Evolutionary conservation across 64 coral and sea anemone genomes (phyloP).

Genomic region (Porites lutea): DNA sequence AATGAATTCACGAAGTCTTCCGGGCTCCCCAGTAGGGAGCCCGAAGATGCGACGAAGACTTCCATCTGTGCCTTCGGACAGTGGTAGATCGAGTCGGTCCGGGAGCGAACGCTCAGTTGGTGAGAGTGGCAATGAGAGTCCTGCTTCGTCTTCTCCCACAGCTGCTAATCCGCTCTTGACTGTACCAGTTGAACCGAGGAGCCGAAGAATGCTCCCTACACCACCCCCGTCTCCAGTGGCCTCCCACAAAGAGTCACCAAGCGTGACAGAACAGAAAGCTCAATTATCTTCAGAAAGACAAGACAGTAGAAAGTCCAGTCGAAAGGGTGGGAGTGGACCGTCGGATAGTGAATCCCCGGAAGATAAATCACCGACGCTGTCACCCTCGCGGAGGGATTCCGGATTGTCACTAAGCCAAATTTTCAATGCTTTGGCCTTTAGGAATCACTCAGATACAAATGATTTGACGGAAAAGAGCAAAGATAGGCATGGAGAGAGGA

Average conservation of each 20-base stretch:
- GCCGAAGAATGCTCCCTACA: constrained; percentile 74
- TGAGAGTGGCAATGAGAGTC: not conserved
- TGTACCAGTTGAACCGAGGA: constrained; percentile 38
- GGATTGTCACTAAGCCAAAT: not conserved
- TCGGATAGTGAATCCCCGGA: not conserved
- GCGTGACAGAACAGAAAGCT: not conserved
- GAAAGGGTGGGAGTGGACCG: constrained; percentile 6
- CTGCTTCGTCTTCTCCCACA: not conserved
- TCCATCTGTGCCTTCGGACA: constrained; percentile 42
- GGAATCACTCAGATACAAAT: not conserved
- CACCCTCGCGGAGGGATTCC: constrained; percentile 15
- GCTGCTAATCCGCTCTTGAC: not conserved
- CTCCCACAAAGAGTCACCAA: constrained; percentile 16
- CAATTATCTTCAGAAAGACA: not conserved
- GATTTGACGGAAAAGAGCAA: constrained; percentile 2
- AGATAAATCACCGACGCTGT: not conserved
- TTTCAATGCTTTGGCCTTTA: constrained; percentile 8
- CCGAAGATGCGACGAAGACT: constrained; percentile 53
- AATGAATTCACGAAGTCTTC: not conserved
- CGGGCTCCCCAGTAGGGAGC: constrained; percentile 19
- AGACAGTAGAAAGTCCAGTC: not conserved
- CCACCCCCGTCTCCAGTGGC: constrained; percentile 79
- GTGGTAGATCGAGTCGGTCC: not conserved
- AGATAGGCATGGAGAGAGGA: not conserved
- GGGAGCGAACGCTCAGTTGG: not conserved